Percentiles rank a stretch among this genome's conserved stretches.
phyloP scores from a whole-genome alignment of 2,888 invertebrate genomes.

The Stenodema calcarata region DNA sequence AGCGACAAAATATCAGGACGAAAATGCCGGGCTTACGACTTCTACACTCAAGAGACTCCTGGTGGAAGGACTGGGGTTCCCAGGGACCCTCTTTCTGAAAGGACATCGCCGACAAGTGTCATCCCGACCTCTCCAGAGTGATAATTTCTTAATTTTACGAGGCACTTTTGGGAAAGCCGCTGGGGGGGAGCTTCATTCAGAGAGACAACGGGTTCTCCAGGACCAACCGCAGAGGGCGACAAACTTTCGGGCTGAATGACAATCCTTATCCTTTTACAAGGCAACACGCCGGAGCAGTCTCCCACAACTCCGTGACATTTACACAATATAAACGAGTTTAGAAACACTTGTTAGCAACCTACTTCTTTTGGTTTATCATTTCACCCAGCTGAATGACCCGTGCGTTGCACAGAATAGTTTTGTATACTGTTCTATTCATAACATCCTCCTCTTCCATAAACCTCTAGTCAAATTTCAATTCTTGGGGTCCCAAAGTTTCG shows the following conservation, averaged over 20 bases:
- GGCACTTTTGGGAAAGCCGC: not conserved
- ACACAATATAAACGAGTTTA: not conserved
- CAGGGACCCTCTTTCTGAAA: not conserved
- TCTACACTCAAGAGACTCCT: not conserved
- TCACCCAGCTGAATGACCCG: no score
- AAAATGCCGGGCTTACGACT: no score
- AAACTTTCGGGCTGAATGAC: not conserved
- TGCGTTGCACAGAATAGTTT: no score
- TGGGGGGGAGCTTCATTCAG: conserved; percentile 8
- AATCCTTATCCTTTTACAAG: not conserved
- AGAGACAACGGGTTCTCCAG: not conserved
- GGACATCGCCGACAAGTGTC: not conserved
- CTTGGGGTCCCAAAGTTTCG: no score
- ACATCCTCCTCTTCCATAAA: no score
- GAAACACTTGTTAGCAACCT: not conserved
- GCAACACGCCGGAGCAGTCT: not conserved
- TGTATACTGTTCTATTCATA: no score
- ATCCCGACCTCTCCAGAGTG: not conserved
- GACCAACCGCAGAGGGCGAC: conserved; percentile 13
- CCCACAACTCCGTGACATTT: not conserved
- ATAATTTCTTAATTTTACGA: conserved; percentile 19
- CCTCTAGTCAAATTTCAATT: no score
- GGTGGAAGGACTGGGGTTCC: not conserved
- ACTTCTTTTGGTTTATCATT: no score
- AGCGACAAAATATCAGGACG: no score